These are phyloP conservation scores for Aquatica leii DNA, from an alignment of 2,888 invertebrate species.

Conservation along the genomic window DNA sequence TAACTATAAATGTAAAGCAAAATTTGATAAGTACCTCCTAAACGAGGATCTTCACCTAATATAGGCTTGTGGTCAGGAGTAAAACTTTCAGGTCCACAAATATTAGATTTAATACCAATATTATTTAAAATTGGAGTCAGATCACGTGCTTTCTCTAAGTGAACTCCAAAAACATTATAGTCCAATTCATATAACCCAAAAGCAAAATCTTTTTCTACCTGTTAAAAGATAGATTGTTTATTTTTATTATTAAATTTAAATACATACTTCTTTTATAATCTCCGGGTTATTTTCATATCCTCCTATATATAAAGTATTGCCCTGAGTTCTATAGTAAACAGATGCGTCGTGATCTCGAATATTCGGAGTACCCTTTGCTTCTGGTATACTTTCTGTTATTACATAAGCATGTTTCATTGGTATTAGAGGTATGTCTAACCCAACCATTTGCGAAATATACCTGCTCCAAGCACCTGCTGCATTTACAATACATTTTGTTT, in stretches of 20 bases:
- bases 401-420: constrained; percentile 92
- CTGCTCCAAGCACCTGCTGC: constrained; percentile 86
- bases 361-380: constrained; percentile 79
- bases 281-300: constrained; percentile 90
- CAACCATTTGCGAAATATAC: constrained; percentile 73
- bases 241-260: neutral
- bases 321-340: constrained; percentile 84
- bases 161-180: constrained; percentile 83
- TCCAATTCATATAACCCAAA: constrained; percentile 89
- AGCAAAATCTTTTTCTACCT: constrained; percentile 79
- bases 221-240: constrained; percentile 12
- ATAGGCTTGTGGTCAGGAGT: constrained; percentile 92
- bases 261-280: constrained; percentile 73
- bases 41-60: constrained; percentile 78
- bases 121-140: constrained; percentile 78
- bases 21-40: constrained; percentile 61
- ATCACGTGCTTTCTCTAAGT: constrained; percentile 75
- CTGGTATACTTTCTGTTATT: constrained; percentile 80
- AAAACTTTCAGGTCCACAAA: constrained; percentile 92
- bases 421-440: constrained; percentile 75
- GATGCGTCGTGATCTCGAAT: constrained; percentile 86
- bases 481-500: constrained; percentile 81
- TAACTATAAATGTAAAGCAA: too few relatives aligned
- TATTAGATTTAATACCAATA: constrained; percentile 83
- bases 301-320: constrained; percentile 83